Evolutionary conservation across 2,888 invertebrate species (phyloP), one percentile per base, ranked within the genome.

Genomic region (Meloe dianella): DNA sequence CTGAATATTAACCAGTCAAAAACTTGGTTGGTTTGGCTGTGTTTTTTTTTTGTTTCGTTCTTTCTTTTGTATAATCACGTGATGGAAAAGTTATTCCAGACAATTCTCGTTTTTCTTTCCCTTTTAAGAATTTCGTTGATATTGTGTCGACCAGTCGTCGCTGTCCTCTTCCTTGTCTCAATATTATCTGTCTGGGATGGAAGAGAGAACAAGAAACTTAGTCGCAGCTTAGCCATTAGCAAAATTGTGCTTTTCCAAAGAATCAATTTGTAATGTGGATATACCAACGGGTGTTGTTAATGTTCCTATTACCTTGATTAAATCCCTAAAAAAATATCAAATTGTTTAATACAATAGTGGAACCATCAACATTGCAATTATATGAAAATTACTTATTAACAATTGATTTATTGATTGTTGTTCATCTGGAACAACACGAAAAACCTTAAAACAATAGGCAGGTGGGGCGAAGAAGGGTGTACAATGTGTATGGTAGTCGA

Each of bases 401-500:
- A 47, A 47, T 47, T 17, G 1, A 41, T 17, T 3, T 41, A n/a
- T 17, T n/a, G 47, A 8, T 10, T 10, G n/a, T 47, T 12, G 47
- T 20, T 47, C 20, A 20, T 8, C 20, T 47, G 47, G 10, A 47
- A 20, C 47, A 10, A 20, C 47, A 47, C 47, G 20, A 47, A 20
- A 20, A 9, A 17, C 29, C 57, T 27, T 27, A 20, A 47, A 47
- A 47, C 47, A 47, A 20, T 10, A 47, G 20, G 35, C n/a, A n/a
- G 7, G 14, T n/a, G 54, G 64, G 63, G 12, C 2, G 27, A 24
- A 24, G 38, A 73, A 75, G 72, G 77, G 77, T 74, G 76, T 64
- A 69, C 75, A 75, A 79, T 78, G 74, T 78, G 20, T 47, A 79
- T 74, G 76, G 75, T 75, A 78, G 78, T 77, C 78, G 77, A 78